phyloP scores from a whole-genome alignment of 2,888 invertebrate species.

The Idaea straminata region DNA sequence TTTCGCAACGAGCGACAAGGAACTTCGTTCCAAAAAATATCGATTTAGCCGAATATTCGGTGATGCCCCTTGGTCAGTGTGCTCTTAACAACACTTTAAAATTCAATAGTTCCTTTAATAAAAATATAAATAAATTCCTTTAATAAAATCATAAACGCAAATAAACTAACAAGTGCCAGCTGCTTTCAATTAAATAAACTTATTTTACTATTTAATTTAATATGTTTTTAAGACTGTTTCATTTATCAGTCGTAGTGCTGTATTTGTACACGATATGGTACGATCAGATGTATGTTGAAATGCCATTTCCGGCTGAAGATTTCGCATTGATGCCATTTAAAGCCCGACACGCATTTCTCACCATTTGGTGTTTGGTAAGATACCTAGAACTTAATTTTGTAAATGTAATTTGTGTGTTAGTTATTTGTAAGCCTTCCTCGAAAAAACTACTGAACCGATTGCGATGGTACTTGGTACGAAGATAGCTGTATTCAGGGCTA shows the following conservation, averaged over 20 bases:
- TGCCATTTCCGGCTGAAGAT: conserved; percentile 46
- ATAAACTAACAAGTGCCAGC: neutral
- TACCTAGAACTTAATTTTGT: neutral
- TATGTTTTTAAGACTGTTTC: conserved; percentile 42
- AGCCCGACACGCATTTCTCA: conserved; percentile 53
- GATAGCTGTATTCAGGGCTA: too few species aligned
- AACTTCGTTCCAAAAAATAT: too few species aligned
- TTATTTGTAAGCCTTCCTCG: too few species aligned
- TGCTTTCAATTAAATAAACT: neutral
- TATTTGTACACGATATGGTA: conserved; percentile 55
- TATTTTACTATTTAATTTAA: neutral
- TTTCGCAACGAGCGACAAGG: too few species aligned
- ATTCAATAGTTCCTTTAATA: too few species aligned
- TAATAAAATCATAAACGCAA: neutral
- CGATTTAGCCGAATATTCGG: too few species aligned
- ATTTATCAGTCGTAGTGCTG: conserved; percentile 43
- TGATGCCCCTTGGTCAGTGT: too few species aligned
- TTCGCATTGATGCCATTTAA: conserved; percentile 49
- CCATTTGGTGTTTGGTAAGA: conserved; percentile 63
- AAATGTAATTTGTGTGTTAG: too few species aligned
- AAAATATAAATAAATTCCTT: too few species aligned
- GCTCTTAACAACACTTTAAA: too few species aligned
- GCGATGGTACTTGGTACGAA: too few species aligned
- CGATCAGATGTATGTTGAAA: conserved; percentile 54
- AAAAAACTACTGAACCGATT: too few species aligned